phyloP scores from a whole-genome alignment of 2,888 invertebrate genomes.

The Eupeodes latifasciatus region DNA sequence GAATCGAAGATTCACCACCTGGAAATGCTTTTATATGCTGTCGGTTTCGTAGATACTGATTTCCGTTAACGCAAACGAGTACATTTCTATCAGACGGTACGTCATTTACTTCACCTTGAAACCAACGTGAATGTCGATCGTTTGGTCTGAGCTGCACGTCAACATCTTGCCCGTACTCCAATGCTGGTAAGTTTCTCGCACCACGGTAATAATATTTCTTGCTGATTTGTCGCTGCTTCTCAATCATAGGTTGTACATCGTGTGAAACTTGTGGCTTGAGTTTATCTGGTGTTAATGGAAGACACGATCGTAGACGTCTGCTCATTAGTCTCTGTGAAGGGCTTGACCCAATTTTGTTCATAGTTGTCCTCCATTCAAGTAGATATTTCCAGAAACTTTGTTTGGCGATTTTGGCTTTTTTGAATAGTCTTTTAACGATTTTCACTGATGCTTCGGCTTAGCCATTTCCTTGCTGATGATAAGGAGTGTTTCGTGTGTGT shows the following conservation, averaged over 20 bases:
- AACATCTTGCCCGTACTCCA: slow-evolving; percentile 39
- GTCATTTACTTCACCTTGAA: slow-evolving; percentile 15
- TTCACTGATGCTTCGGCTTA: background rate
- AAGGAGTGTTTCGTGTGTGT: slow-evolving; percentile 20
- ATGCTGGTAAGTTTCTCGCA: slow-evolving; percentile 33
- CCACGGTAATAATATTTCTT: slow-evolving; percentile 35
- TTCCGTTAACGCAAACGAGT: slow-evolving; percentile 30
- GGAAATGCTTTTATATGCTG: slow-evolving; percentile 29
- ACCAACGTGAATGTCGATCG: slow-evolving; percentile 28
- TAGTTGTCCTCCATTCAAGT: slow-evolving; percentile 30
- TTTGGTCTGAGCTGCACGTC: slow-evolving; percentile 41
- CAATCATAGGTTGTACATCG: slow-evolving; percentile 21
- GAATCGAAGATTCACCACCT: slow-evolving; percentile 9
- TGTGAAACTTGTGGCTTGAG: slow-evolving; percentile 30
- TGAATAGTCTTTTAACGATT: slow-evolving; percentile 4
- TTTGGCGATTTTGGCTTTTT: slow-evolving; percentile 30
- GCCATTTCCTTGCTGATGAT: slow-evolving; percentile 40
- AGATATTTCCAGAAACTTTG: slow-evolving; percentile 35
- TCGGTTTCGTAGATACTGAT: slow-evolving; percentile 27
- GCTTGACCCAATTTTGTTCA: background rate
- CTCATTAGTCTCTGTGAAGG: slow-evolving; percentile 21
- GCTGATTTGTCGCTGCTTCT: slow-evolving; percentile 26
- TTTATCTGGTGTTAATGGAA: slow-evolving; percentile 17
- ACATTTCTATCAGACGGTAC: slow-evolving; percentile 24
- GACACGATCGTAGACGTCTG: slow-evolving; percentile 32